Evolutionary conservation across 1,140 invertebrate genomes (phyloP), one percentile per base, ranked within the genome.

Genomic region (Piezodorus guildinii): DNA sequence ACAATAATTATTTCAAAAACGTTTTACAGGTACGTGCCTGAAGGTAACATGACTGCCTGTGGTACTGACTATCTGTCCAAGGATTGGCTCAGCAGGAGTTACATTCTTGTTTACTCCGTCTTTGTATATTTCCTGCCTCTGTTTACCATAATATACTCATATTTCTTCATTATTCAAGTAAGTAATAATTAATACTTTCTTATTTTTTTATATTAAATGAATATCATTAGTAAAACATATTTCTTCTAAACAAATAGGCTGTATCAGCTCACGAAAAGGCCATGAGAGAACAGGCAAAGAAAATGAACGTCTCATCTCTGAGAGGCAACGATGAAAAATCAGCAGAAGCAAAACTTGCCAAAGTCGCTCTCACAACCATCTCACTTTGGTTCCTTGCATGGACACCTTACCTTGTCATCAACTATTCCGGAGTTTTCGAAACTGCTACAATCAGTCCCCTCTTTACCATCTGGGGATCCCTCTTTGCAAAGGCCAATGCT

Each of bases 31-130:
- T 92, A 91, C 75, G 86, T 91, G 51, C 88, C 88, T n/a, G 89
- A 91, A 77, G 87, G 87, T 58, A 91, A 91, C 70, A 84, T 90
- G 81, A 90, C 87, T 23, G 84, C 87, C 19, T 92, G 89, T 71
- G 89, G 88, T 25, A 89, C 89, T 62, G 90, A 92, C 72, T 92
- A 90, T 72, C 74, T 92, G 46, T 81, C 74, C 60, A 81, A 82
- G 70, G 81, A 85, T 60, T 81, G 80, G 79, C 62, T 79, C 14
- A 81, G 80, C 68, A 77, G 77, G 60, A 85, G 84, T 60, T 90
- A 88, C 73, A 81, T 88, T 66, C 66, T 88, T 12, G 76, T 82
- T 4, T 88, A 89, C 69, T 79, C 79, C n/a, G 66, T 84, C 17
- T 87, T 85, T 66, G 82, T 83, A 6, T 90, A 89, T 70, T 86